Percentiles rank a stretch among this genome's conserved stretches.
Conservation (phyloP, 1,140 invertebrate genomes). For the Drosophila azteca region DNA sequence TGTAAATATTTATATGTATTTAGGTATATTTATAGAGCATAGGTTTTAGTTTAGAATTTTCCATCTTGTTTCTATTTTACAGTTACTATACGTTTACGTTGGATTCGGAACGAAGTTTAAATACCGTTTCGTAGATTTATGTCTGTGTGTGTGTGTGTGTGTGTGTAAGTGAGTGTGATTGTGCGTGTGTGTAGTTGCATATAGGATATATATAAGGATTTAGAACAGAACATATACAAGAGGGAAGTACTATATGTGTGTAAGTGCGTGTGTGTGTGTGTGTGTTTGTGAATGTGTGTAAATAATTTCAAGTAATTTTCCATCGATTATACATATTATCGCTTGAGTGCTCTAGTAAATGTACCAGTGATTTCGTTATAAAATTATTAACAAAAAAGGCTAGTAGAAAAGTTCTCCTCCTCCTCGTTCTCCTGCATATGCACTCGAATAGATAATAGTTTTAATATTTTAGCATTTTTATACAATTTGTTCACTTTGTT, state of each 20-base stretch:
- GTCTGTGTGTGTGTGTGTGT: constrained; percentile 28
- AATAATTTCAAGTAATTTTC: constrained; percentile 47
- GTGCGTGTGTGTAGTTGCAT: constrained; percentile 20
- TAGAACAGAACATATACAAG: constrained; percentile 73
- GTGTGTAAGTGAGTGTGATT: constrained; percentile 10
- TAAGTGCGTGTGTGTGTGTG: constrained; percentile 36
- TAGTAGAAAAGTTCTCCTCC: constrained; percentile 39
- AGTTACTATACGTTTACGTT: constrained; percentile 56
- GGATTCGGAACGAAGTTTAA: constrained; percentile 63
- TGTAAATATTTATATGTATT: constrained; percentile 62
- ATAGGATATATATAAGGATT: constrained; percentile 28
- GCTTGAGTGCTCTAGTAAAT: constrained; percentile 28
- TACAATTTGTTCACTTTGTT: constrained; percentile 73
- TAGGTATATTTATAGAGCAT: constrained; percentile 40
- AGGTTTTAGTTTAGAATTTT: constrained; percentile 38
- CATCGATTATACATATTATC: constrained; percentile 24
- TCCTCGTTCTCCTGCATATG: constrained; percentile 12
- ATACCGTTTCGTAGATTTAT: constrained; percentile 64
- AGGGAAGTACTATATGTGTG: constrained; percentile 30
- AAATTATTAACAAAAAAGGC: constrained; percentile 68
- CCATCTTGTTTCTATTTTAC: constrained; percentile 54
- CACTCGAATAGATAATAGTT: constrained; percentile 44
- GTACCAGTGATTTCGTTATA: constrained; percentile 54
- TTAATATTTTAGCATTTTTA: constrained; percentile 57
- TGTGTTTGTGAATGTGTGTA: constrained; percentile 20